Evolutionary conservation across 2,797 vertebrate species (phyloP), one percentile per base, ranked within the genome.

Genomic region (Labroides dimidiatus): DNA sequence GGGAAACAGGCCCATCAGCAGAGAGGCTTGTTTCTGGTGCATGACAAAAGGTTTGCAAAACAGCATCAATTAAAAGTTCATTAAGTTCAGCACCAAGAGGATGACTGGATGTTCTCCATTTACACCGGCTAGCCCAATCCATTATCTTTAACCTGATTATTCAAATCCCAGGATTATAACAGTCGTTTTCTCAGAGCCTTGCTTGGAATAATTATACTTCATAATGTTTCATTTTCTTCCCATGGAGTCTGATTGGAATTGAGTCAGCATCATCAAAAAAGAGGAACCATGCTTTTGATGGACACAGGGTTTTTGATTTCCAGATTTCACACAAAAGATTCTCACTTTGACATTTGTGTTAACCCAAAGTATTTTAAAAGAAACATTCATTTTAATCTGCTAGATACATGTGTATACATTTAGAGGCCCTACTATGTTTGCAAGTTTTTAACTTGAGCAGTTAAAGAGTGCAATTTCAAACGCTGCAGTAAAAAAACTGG

Each of bases 61-160:
- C 87, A 87, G 69, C 91, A 92, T 93, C 93, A 93, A 94, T 94
- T 94, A 94, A 94, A 93, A 93, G 92, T 94, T 94, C 92, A 93
- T 93, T 92, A 93, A 91, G 91, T 91, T 92, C 89, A 87, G 90
- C 82, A 17, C 80, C 68, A 78, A 85, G 90, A 89, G 89, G 87
- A 91, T 82, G 89, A 90, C 87, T 84, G 85, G 86, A 89, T 90
- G 87, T 85, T 92, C 89, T 92, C 90, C 91, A 87, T 93, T 93
- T 92, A 90, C 85, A 69, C 87, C 87, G 87, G 80, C 84, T 82
- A 61, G 86, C 84, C 89, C 90, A 91, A 82, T 79, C 87, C 85
- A 91, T 92, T 93, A 92, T 90, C 89, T 89, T 84, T 87, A 93
- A 87, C 86, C 88, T 91, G 91, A 93, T 93, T 91, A 92, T 93